Conservation (phyloP, 2,797 vertebrate genomes). For the Melopsittacus undulatus region DNA sequence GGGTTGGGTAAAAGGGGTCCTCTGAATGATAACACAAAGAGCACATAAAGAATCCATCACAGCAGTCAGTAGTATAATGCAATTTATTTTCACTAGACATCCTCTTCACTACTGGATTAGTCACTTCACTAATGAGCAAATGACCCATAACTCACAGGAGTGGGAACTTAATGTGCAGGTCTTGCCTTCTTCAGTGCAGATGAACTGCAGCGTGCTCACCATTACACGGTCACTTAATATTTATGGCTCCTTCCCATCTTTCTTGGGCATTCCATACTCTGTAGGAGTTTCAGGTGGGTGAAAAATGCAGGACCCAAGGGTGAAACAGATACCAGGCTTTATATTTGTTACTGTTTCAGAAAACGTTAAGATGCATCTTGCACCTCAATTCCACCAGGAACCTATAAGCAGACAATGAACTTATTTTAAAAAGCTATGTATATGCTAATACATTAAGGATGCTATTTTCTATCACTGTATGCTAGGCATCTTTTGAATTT, state of each 20-base stretch:
- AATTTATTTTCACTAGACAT: conserved; percentile 52
- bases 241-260: not conserved
- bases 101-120: conserved; percentile 35
- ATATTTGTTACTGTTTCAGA: not conserved
- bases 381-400: not conserved
- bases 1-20: conserved; percentile 40
- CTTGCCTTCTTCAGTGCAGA: not conserved
- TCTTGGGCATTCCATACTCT: not conserved
- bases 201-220: not conserved
- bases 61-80: conserved; percentile 10
- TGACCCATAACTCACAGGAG: conserved; percentile 46
- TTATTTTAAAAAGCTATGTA: not conserved
- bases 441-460: not conserved
- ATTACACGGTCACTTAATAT: not conserved
- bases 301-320: not conserved
- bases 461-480: not conserved
- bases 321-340: not conserved
- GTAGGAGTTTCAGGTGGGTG: not conserved
- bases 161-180: not conserved
- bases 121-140: conserved; percentile 41
- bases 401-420: not conserved
- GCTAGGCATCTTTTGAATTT: not conserved
- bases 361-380: not conserved
- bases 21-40: conserved; percentile 41
- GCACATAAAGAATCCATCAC: conserved; percentile 54